These are phyloP conservation scores for Lytechinus pictus DNA, from an alignment of 35 echinoderm and acorn worm species.

Conservation along the genomic window DNA sequence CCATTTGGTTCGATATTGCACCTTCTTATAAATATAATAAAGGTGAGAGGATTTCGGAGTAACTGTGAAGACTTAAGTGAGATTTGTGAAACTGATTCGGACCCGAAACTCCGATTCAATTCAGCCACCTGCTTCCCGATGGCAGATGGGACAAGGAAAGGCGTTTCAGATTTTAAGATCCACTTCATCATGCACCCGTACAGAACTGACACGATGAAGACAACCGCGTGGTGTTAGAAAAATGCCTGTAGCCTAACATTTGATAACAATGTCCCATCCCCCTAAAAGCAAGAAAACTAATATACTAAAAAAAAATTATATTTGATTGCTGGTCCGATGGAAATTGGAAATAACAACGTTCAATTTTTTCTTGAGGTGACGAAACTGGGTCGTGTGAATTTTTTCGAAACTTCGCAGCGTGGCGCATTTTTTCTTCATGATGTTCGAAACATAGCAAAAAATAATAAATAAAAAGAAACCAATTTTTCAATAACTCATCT, in stretches of 20 bases:
- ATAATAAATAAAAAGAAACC: background rate
- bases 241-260: too few species aligned
- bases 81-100: background rate
- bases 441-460: background rate
- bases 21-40: background rate
- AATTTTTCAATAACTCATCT: conserved; percentile 8
- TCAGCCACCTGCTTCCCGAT: background rate
- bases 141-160: background rate
- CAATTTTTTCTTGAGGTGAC: background rate
- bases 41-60: background rate
- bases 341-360: too few species aligned
- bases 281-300: too few species aligned
- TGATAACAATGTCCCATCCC: too few species aligned
- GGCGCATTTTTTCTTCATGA: background rate
- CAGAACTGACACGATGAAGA: background rate
- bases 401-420: background rate
- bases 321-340: too few species aligned
- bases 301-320: too few species aligned
- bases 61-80: background rate
- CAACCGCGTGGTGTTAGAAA: too few species aligned
- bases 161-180: background rate
- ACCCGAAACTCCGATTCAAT: background rate
- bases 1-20: background rate
- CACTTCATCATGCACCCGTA: background rate
- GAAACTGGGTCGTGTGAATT: background rate